Evolutionary conservation across 53 echinoderm and acorn worm species (phyloP), one percentile per base, ranked within the genome.

Genomic region (Zoroaster sp.): DNA sequence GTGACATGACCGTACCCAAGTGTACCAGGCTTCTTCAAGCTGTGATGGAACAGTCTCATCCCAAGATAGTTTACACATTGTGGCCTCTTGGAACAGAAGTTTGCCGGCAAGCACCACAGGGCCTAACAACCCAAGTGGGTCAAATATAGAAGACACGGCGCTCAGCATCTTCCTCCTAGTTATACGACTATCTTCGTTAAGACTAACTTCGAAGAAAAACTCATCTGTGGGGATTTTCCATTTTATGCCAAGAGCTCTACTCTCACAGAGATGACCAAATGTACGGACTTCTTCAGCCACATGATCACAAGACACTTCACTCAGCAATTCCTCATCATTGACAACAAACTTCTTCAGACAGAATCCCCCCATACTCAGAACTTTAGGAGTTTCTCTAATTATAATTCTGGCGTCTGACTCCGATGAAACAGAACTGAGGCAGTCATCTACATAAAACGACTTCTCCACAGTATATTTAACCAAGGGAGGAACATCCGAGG

Each of bases 71-170:
- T 87, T 73, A 3, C 14, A 1, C 11, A 69, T 43, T 35, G 91
- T 91, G 1, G 91, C 72, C 3, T 49, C 69, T 77, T 88, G 94
- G 11, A 88, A 53, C 13, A 94, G 74, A 15, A 75, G 46, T 78
- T 95, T 91, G 28, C 88, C 91, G 2, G 74, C 12, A 21, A 92
- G 80, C 0, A 81, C 55, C 65, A 82, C 90, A 13, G 95, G 95
- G 4, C 83, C 90, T 47, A 92, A 76, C 30, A 92, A 77, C 7
- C 95, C 95, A 4, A 94, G 72, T 0, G 92, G 94, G 72, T 94
- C 92, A 70, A 87, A 94, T 17, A 92, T 73, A 34, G 94, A 94
- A 40, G 92, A 92, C 5, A 69, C 80, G 0, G 55, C 53, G 13
- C 75, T 91, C 23, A 94, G 59, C 14, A 92, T 83, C 15, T 87